Evolutionary conservation across 2,797 vertebrate species (phyloP).

Genomic region (Gymnoscopelus microlampas): DNA sequence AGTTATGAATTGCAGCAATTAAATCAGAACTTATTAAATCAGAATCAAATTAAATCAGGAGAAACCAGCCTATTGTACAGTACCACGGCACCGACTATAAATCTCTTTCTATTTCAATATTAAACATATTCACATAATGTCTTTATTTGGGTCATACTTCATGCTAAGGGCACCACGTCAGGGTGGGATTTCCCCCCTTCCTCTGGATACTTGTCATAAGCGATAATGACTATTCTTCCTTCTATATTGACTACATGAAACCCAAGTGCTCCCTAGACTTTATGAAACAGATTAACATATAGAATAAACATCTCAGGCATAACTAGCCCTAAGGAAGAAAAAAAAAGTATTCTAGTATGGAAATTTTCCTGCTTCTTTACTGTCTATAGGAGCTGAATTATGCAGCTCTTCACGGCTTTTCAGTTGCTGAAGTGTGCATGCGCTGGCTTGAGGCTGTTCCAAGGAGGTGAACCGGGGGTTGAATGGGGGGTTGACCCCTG

Average conservation of each 20-base stretch:
- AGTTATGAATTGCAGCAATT: too few species aligned
- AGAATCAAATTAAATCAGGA: too few species aligned
- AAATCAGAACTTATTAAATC: too few species aligned
- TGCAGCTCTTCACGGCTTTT: slow-evolving; percentile 16
- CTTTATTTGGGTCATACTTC: too few species aligned
- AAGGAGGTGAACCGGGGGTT: slow-evolving; percentile 6
- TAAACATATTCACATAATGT: too few species aligned
- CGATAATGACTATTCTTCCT: too few species aligned
- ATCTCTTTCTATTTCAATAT: slow-evolving; percentile 34
- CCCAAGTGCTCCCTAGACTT: neutral
- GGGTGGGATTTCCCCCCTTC: too few species aligned
- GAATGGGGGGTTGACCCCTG: slow-evolving; percentile 19
- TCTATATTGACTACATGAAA: too few species aligned
- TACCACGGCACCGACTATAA: slow-evolving; percentile 39
- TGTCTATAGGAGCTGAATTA: slow-evolving; percentile 11
- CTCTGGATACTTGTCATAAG: too few species aligned
- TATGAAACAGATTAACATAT: slow-evolving; percentile 5
- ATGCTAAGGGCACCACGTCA: too few species aligned
- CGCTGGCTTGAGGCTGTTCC: neutral
- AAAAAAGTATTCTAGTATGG: slow-evolving; percentile 1
- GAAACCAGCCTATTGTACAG: slow-evolving; percentile 27
- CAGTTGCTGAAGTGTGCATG: neutral
- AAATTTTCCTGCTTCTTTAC: slow-evolving; percentile 5
- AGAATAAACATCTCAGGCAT: neutral
- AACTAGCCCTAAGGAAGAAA: neutral